Percentiles rank a stretch among this genome's conserved stretches.
Evolutionary conservation across 2,797 vertebrate species (phyloP).

Genomic region (Sternarchorhynchus goeldii): DNA sequence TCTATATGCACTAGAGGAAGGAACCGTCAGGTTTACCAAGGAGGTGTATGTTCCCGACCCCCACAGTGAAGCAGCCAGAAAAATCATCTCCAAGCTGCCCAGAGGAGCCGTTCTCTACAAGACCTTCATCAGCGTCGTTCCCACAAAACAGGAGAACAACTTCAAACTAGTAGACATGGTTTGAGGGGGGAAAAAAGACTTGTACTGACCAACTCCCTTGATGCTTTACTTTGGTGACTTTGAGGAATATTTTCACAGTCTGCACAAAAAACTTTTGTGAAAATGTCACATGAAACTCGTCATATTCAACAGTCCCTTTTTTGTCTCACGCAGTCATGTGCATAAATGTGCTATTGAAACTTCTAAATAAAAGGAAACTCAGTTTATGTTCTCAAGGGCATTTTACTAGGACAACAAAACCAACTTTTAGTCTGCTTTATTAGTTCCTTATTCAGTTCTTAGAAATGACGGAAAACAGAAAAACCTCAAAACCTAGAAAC

Average conservation of each 20-base stretch:
- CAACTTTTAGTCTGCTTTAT: slow-evolving; percentile 14
- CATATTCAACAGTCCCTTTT: not conserved
- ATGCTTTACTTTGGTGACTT: slow-evolving; percentile 2
- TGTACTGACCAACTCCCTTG: not conserved
- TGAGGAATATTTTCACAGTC: not conserved
- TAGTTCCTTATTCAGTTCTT: slow-evolving; percentile 11
- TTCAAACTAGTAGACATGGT: slow-evolving; percentile 89
- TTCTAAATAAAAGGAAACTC: not conserved
- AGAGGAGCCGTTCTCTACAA: slow-evolving; percentile 89
- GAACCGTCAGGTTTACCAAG: slow-evolving; percentile 87
- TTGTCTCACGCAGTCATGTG: not conserved
- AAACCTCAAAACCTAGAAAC: too few species aligned
- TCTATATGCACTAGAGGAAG: slow-evolving; percentile 90
- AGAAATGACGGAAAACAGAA: not conserved
- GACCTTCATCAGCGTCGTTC: slow-evolving; percentile 89
- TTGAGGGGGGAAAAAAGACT: slow-evolving; percentile 62
- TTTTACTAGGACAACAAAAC: too few species aligned
- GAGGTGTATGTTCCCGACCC: slow-evolving; percentile 88
- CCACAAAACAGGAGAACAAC: slow-evolving; percentile 80
- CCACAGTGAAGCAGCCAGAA: slow-evolving; percentile 67
- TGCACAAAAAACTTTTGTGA: not conserved
- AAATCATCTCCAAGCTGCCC: slow-evolving; percentile 81
- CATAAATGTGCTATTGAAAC: not conserved
- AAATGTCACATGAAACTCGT: not conserved
- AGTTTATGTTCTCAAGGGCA: not conserved